These are phyloP conservation scores for Geococcyx californianus DNA, from an alignment of 2,113 vertebrate species.

Conservation along the genomic window DNA sequence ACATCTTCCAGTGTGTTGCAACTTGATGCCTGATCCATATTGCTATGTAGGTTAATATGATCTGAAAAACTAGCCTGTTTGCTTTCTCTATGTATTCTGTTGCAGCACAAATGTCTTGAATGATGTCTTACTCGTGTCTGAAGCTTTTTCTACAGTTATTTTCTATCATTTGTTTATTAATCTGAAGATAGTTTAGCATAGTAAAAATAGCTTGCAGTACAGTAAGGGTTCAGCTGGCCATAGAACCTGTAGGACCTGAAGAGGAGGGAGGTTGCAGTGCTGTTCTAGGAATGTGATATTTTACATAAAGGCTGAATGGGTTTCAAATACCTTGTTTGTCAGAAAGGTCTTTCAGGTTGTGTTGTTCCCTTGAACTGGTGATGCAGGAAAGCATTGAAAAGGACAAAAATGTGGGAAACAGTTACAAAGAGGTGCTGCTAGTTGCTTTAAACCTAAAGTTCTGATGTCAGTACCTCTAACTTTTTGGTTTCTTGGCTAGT, in stretches of 20 bases:
- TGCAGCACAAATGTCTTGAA: neutral
- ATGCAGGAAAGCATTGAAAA: neutral
- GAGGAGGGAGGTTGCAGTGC: neutral
- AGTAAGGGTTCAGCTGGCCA: neutral
- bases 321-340: neutral
- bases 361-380: neutral
- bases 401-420: neutral
- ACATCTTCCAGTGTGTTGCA: neutral
- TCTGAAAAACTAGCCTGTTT: neutral
- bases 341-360: neutral
- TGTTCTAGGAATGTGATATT: neutral
- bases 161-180: neutral
- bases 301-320: neutral
- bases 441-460: neutral
- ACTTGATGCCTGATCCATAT: neutral
- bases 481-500: neutral
- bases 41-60: neutral
- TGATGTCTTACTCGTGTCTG: neutral
- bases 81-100: neutral
- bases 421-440: neutral
- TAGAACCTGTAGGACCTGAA: neutral
- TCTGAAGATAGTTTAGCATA: neutral
- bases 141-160: neutral
- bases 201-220: neutral
- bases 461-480: neutral